phyloP scores from a whole-genome alignment of 2,113 vertebrate species.

The Psammodynastes pulverulentus region DNA sequence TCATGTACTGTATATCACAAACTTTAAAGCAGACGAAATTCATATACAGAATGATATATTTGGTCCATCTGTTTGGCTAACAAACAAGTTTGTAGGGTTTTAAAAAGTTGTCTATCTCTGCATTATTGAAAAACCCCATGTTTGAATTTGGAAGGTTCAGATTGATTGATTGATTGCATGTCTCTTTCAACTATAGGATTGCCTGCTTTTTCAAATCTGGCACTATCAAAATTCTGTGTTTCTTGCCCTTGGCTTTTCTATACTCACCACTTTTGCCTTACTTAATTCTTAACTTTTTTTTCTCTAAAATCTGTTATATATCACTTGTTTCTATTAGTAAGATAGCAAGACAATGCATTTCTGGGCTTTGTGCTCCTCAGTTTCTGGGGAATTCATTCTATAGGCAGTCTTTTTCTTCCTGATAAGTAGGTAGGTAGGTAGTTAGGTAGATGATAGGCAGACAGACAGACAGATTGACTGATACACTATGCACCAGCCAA shows the following conservation, averaged over 20 bases:
- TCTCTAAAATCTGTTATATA: not conserved
- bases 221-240: not conserved
- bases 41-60: not conserved
- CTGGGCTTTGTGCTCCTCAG: not conserved
- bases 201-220: not conserved
- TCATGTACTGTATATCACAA: not conserved
- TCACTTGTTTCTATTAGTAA: not conserved
- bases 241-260: not conserved
- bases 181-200: not conserved
- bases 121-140: not conserved
- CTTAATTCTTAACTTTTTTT: not conserved
- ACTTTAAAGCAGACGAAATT: not conserved
- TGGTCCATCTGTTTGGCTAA: not conserved
- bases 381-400: not conserved
- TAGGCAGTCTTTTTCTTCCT: not conserved
- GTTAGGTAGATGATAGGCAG: too few relatives aligned
- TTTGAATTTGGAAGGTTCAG: not conserved
- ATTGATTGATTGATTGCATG: not conserved
- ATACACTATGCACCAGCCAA: not conserved
- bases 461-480: fast-evolving
- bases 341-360: not conserved
- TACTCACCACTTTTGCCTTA: not conserved
- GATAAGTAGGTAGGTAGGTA: too few relatives aligned
- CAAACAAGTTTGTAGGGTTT: not conserved
- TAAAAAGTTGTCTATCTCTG: not conserved